Conservation (phyloP, 2,113 vertebrate genomes). For the Hypomesus transpacificus region DNA sequence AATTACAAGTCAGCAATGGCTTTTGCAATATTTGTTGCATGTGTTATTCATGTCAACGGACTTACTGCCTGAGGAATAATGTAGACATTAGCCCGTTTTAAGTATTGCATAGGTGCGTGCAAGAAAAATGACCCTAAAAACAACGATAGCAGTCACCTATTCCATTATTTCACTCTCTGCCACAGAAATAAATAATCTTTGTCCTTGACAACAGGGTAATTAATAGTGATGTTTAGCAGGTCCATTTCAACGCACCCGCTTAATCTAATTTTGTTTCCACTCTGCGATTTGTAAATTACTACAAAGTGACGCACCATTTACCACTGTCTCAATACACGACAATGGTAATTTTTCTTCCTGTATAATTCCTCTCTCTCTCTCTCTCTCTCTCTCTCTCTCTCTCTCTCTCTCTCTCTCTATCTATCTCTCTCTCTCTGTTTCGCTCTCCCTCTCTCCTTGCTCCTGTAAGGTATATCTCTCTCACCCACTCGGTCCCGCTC, state of each 20-base stretch:
- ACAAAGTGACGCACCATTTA: constrained; percentile 75
- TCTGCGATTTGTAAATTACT: constrained; percentile 78
- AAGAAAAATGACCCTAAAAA: constrained; percentile 66
- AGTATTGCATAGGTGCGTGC: constrained; percentile 51
- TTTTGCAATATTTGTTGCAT: constrained; percentile 42
- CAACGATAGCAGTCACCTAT: constrained; percentile 58
- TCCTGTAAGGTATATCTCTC: constrained; percentile 2
- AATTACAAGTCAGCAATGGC: constrained; percentile 59
- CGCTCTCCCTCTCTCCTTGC: constrained; percentile 37
- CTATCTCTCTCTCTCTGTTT: constrained; percentile 31
- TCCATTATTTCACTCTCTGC: constrained; percentile 64
- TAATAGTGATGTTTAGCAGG: constrained; percentile 77
- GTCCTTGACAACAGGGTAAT: constrained; percentile 72
- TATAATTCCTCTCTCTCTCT: constrained; percentile 46
- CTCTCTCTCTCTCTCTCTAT: constrained; percentile 38
- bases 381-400: constrained; percentile 37
- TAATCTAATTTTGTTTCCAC: constrained; percentile 82
- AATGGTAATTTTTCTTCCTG: constrained; percentile 72
- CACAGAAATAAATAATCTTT: constrained; percentile 71
- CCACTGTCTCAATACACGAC: constrained; percentile 68
- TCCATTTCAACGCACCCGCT: constrained; percentile 73
- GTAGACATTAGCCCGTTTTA: constrained; percentile 67
- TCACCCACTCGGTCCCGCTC: constrained; percentile 7
- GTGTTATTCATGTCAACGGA: constrained; percentile 58
- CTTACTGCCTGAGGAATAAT: constrained; percentile 65